Evolutionary conservation across 64 coral and sea anemone genomes (phyloP).

Genomic region (Montipora cactus): DNA sequence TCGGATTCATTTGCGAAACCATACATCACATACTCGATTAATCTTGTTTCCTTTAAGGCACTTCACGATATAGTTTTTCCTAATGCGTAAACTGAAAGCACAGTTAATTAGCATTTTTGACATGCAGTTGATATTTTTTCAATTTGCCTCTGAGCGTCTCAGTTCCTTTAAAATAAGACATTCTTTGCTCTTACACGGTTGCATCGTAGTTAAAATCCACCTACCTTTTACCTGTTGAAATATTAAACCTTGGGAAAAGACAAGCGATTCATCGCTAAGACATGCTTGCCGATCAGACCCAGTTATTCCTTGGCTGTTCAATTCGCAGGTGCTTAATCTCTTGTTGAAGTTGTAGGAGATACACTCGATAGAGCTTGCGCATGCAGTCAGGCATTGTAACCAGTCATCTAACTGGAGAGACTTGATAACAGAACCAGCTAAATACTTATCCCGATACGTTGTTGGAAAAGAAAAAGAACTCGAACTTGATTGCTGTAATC

Average conservation of each 20-base stretch:
- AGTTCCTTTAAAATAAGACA: not conserved
- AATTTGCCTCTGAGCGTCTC: not conserved
- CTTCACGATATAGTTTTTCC: not conserved
- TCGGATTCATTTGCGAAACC: too few species aligned
- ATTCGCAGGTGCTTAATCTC: not conserved
- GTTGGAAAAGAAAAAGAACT: not conserved
- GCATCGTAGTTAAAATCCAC: not conserved
- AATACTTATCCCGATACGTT: not conserved
- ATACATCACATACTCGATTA: too few species aligned
- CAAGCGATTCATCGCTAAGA: not conserved
- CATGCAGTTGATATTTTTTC: not conserved
- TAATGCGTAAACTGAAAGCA: too few species aligned
- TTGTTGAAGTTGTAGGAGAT: not conserved
- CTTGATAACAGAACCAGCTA: not conserved
- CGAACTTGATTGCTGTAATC: not conserved
- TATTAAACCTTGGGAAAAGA: not conserved
- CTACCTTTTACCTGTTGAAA: slow-evolving; percentile 10
- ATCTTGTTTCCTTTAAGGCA: not conserved
- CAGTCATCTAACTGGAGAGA: not conserved
- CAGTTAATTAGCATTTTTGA: too few species aligned
- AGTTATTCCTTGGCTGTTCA: not conserved
- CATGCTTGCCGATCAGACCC: not conserved
- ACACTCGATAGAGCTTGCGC: not conserved
- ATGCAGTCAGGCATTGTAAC: not conserved
- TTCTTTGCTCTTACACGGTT: not conserved